A percentile compares a stretch with the other conserved stretches of the same genome.
These are phyloP conservation scores for Phlogophora meticulosa DNA, from an alignment of 2,888 invertebrate genomes.

Conservation along the genomic window DNA sequence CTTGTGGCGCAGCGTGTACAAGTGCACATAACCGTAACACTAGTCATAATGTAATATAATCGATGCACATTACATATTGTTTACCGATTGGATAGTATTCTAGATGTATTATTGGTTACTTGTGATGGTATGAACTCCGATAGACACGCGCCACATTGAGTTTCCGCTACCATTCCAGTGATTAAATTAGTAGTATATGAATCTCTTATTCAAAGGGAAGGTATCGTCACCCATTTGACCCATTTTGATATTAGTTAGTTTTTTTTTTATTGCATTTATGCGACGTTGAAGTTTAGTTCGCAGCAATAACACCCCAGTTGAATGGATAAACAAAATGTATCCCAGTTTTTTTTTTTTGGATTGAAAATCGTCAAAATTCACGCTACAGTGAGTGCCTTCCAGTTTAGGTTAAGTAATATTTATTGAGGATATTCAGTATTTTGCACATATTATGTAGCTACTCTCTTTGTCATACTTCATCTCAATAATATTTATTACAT, in stretches of 20 bases:
- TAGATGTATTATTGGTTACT: conserved; percentile 53
- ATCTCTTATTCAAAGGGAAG: conserved; percentile 53
- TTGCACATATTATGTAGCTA: conserved; percentile 17
- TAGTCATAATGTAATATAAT: conserved; percentile 82
- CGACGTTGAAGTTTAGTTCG: neutral
- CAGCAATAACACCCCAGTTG: neutral
- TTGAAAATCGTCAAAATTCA: conserved; percentile 31
- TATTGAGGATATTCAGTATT: conserved; percentile 56
- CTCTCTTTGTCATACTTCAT: neutral
- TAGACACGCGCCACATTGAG: conserved; percentile 14
- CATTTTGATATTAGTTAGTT: conserved; percentile 18
- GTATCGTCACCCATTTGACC: conserved; percentile 24
- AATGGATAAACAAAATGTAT: neutral
- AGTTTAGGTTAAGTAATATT: conserved; percentile 56
- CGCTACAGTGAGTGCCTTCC: conserved; percentile 55
- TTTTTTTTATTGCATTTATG: conserved; percentile 1
- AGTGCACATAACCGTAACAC: conserved; percentile 82
- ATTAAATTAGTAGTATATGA: conserved; percentile 47
- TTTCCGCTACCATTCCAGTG: conserved; percentile 53
- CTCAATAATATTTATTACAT: conserved; percentile 35
- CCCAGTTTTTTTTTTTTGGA: neutral
- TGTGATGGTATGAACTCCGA: conserved; percentile 34
- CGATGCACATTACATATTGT: conserved; percentile 63
- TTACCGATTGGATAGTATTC: conserved; percentile 52
- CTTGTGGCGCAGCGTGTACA: conserved; percentile 65